phyloP scores from a whole-genome alignment of 2,113 vertebrate species.

The Synodontis membranacea region DNA sequence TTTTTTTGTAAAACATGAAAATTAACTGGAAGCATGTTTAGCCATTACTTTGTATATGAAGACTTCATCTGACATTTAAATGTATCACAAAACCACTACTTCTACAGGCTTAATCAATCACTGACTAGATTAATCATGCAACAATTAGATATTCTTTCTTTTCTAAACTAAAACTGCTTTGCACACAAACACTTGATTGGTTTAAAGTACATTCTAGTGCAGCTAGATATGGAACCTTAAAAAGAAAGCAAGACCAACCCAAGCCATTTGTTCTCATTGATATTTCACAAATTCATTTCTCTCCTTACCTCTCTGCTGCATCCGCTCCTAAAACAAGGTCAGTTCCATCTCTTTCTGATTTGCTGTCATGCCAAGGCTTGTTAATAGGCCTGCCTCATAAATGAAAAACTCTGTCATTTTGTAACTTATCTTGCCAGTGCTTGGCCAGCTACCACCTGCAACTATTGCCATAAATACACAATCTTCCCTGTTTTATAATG shows the following conservation, averaged over 20 bases:
- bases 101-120: neutral
- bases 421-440: conserved; percentile 24
- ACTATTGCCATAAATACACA: conserved; percentile 33
- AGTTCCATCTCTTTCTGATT: conserved; percentile 22
- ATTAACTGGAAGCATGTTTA: neutral
- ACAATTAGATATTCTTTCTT: neutral
- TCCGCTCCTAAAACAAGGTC: conserved; percentile 39
- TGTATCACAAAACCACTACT: neutral
- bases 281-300: conserved; percentile 23
- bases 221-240: neutral
- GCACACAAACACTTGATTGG: neutral
- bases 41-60: neutral
- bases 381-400: conserved; percentile 31
- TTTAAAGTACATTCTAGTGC: neutral
- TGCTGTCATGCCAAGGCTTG: conserved; percentile 35
- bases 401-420: conserved; percentile 28
- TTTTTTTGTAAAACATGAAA: neutral
- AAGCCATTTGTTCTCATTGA: neutral
- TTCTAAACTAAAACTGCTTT: neutral
- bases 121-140: neutral
- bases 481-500: neutral
- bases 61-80: neutral
- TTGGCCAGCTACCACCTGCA: conserved; percentile 27
- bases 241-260: neutral
- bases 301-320: neutral